These are phyloP conservation scores for Penaeus monodon DNA, from an alignment of 2,888 invertebrate genomes.

Conservation along the genomic window DNA sequence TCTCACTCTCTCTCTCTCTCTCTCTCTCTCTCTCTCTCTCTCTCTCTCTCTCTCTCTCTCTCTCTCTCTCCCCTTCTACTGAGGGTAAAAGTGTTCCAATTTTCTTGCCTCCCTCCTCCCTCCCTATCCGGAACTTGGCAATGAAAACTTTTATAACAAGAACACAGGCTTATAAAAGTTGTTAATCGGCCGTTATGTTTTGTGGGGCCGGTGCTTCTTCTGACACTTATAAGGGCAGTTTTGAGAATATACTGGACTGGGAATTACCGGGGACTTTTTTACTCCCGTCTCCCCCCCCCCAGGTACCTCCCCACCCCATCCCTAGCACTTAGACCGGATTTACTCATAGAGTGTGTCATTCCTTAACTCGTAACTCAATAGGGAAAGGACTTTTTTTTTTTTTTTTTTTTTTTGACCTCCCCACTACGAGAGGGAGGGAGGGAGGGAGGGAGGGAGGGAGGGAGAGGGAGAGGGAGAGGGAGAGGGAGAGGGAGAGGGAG, in stretches of 20 bases:
- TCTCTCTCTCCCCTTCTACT: background rate
- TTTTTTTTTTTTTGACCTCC: no score
- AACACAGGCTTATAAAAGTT: conserved; percentile 29
- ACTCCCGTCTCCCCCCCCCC: background rate
- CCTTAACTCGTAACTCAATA: no score
- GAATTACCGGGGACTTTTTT: background rate
- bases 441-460: no score
- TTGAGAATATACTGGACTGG: conserved; percentile 6
- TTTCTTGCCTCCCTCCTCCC: background rate
- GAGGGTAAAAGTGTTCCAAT: conserved; percentile 7
- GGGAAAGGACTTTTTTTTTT: no score
- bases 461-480: no score
- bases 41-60: no score
- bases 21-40: no score
- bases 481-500: no score
- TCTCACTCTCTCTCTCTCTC: no score
- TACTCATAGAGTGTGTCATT: no score
- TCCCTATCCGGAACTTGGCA: background rate
- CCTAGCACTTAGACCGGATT: background rate
- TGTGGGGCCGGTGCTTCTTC: background rate
- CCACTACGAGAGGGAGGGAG: no score
- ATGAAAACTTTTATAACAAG: conserved; percentile 14
- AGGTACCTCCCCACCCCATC: background rate
- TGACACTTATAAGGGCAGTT: conserved; percentile 1
- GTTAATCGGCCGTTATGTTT: conserved; percentile 9